Percentiles rank a stretch among this genome's conserved stretches.
Evolutionary conservation across 2,113 vertebrate species (phyloP).

Genomic region (Macquaria australasica): DNA sequence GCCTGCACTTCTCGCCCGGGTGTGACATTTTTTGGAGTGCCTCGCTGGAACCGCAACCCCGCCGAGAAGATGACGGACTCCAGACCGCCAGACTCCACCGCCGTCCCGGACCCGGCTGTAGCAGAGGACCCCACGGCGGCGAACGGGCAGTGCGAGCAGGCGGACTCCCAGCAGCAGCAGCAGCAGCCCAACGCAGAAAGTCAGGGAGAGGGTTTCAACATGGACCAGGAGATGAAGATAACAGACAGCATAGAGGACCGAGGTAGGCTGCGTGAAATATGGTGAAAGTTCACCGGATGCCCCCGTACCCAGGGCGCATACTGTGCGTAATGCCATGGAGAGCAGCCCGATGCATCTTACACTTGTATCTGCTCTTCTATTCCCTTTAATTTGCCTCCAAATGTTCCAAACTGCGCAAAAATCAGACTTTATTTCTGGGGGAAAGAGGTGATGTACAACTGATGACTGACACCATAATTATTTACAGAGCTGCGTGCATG

Average conservation of each 20-base stretch:
- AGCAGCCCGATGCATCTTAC: neutral
- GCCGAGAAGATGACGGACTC: conserved; percentile 80
- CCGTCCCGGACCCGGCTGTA: conserved; percentile 78
- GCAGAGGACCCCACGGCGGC: conserved; percentile 76
- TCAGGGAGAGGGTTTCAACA: conserved; percentile 66
- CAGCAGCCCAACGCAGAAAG: conserved; percentile 46
- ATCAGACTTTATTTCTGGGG: neutral
- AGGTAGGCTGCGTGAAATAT: conserved; percentile 63
- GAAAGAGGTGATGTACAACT: neutral
- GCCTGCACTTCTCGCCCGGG: conserved; percentile 73
- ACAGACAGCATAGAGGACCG: conserved; percentile 80
- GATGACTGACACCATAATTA: neutral
- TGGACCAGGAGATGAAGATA: conserved; percentile 86
- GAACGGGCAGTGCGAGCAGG: conserved; percentile 79
- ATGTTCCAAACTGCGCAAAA: too few relatives aligned
- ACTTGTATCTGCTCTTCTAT: neutral
- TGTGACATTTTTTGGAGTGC: conserved; percentile 76
- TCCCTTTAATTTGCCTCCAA: too few relatives aligned
- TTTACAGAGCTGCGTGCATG: neutral
- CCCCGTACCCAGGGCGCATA: conserved; percentile 1
- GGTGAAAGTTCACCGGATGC: conserved; percentile 8
- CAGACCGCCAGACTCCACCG: conserved; percentile 73
- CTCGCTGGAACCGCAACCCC: conserved; percentile 43
- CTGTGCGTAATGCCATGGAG: conserved; percentile 38
- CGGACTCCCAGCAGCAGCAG: conserved; percentile 48